A percentile compares a stretch with the other conserved stretches of the same genome.
Evolutionary conservation across 2,113 vertebrate species (phyloP).

Genomic region (Caranx ignobilis): DNA sequence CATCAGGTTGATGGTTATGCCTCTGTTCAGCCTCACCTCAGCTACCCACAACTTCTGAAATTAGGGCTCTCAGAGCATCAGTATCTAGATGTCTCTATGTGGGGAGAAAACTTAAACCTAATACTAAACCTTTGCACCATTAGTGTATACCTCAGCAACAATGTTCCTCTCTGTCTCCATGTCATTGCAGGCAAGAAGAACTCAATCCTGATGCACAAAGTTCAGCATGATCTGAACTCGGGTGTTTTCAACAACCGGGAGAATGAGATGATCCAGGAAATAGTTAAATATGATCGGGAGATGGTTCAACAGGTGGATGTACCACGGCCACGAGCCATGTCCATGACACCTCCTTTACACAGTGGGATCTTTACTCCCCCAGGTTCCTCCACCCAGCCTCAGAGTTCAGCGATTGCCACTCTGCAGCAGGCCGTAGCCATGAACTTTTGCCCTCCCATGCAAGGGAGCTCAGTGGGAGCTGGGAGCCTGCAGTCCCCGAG

Average conservation of each 20-base stretch:
- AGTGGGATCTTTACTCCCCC: slow-evolving; percentile 73
- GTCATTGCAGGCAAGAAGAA: slow-evolving; percentile 93
- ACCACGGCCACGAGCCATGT: slow-evolving; percentile 87
- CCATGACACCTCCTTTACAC: slow-evolving; percentile 75
- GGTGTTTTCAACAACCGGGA: slow-evolving; percentile 99
- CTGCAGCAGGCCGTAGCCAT: slow-evolving; percentile 97
- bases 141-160: not conserved
- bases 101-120: not conserved
- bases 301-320: slow-evolving; percentile 95
- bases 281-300: slow-evolving; percentile 98
- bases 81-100: not conserved
- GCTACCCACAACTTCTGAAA: slow-evolving; percentile 10
- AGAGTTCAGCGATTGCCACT: slow-evolving; percentile 92
- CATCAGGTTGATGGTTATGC: not conserved
- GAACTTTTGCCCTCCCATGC: slow-evolving; percentile 95
- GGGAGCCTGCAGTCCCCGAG: slow-evolving; percentile 90
- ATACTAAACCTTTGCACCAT: not conserved
- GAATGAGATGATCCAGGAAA: slow-evolving; percentile 99
- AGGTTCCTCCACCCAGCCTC: slow-evolving; percentile 81
- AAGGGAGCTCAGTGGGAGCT: slow-evolving; percentile 86
- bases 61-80: not conserved
- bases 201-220: slow-evolving; percentile 96
- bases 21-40: not conserved
- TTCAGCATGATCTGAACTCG: slow-evolving; percentile 95
- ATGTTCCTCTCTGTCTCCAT: not conserved